phyloP scores from a whole-genome alignment of 2,113 vertebrate species.

The Microtus pennsylvanicus region DNA sequence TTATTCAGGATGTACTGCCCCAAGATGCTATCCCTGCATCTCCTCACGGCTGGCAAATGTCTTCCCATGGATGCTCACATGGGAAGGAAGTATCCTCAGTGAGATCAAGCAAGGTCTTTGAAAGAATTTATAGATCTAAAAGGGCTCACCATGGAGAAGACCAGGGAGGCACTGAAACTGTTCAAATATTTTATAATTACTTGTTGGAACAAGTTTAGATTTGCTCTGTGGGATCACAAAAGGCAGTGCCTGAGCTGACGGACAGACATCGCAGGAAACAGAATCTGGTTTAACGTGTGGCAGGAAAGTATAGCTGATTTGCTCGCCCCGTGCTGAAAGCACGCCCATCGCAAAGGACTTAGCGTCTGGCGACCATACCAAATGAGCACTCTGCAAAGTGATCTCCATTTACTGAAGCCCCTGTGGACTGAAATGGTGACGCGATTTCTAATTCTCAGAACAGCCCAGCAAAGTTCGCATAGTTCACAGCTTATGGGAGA shows the following conservation, averaged over 20 bases:
- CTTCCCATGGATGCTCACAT: not conserved
- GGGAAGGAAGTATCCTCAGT: not conserved
- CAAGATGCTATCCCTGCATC: not conserved
- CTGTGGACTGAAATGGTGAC: not conserved
- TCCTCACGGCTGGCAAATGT: not conserved
- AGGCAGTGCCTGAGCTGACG: not conserved
- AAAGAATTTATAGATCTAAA: slow-evolving; percentile 12
- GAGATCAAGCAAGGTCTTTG: not conserved
- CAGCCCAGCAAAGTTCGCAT: not conserved
- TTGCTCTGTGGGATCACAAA: not conserved
- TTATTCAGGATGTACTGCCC: not conserved
- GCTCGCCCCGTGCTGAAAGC: not conserved
- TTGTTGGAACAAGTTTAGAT: not conserved
- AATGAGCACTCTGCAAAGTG: not conserved
- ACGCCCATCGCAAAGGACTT: not conserved
- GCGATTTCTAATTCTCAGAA: not conserved
- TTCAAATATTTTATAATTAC: not conserved
- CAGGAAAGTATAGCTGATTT: not conserved
- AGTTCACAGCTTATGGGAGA: not conserved
- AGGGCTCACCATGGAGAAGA: not conserved
- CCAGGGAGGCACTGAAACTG: not conserved
- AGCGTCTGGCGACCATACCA: not conserved
- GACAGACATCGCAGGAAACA: not conserved
- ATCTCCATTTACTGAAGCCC: not conserved
- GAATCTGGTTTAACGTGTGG: not conserved